Percentiles rank a stretch among this genome's conserved stretches.
Evolutionary conservation across 2,113 vertebrate species (phyloP).

Genomic region (Takifugu bimaculatus): DNA sequence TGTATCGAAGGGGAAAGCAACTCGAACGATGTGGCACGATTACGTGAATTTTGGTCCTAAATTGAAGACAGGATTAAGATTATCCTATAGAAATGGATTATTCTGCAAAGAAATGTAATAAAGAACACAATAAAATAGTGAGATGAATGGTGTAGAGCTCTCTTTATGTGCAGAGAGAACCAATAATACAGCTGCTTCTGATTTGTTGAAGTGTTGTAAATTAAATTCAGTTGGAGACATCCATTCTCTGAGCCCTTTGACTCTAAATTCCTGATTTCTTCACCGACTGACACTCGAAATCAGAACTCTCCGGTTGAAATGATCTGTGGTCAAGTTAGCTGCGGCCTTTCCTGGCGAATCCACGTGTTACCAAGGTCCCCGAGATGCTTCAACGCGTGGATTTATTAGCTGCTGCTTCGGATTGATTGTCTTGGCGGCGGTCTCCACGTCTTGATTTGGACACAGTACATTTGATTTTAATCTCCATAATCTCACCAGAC

Average conservation of each 20-base stretch:
- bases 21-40: slow-evolving; percentile 5
- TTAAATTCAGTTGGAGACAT: slow-evolving; percentile 24
- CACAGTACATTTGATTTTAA: slow-evolving; percentile 60
- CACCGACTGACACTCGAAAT: neutral
- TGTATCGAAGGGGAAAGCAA: slow-evolving; percentile 10
- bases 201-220: slow-evolving; percentile 1
- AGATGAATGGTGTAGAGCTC: neutral
- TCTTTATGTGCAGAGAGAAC: slow-evolving; percentile 1
- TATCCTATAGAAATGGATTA: no score
- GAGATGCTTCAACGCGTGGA: no score
- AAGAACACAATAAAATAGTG: no score
- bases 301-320: neutral
- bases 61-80: neutral
- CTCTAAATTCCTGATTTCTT: neutral
- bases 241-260: slow-evolving; percentile 15
- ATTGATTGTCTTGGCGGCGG: slow-evolving; percentile 31
- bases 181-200: neutral
- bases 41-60: neutral
- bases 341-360: no score
- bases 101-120: no score
- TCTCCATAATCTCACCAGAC: slow-evolving; percentile 36
- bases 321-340: no score
- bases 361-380: no score
- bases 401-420: slow-evolving; percentile 1
- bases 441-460: slow-evolving; percentile 9